Conservation (phyloP, 2,888 invertebrate species). For the Xiphydria camelus region DNA sequence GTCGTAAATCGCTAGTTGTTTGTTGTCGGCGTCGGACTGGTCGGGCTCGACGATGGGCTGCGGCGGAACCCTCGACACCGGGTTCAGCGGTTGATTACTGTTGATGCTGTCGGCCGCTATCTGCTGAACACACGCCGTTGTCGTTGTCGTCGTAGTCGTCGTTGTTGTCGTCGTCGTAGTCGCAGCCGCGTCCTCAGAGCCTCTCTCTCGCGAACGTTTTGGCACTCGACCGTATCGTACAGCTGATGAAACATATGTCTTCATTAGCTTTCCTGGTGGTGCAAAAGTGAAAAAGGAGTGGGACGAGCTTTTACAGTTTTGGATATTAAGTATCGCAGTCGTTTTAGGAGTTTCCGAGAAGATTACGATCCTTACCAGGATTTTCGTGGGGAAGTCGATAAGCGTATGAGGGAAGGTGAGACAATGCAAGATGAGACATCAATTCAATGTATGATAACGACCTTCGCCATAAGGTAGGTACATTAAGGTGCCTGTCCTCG, state of each 20-base stretch:
- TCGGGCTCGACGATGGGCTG: conserved; percentile 59
- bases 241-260: conserved; percentile 63
- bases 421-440: too few relatives aligned
- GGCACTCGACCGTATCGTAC: conserved; percentile 96
- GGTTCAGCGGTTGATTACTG: conserved; percentile 51
- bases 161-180: conserved; percentile 54
- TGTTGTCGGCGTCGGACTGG: conserved; percentile 60
- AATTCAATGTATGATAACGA: too few relatives aligned
- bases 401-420: too few relatives aligned
- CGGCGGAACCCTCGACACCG: conserved; percentile 47
- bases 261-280: too few relatives aligned
- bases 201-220: conserved; percentile 85
- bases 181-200: conserved; percentile 62
- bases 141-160: conserved; percentile 49
- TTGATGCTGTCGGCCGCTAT: conserved; percentile 42
- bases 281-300: too few relatives aligned
- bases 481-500: too few relatives aligned
- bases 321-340: too few relatives aligned
- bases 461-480: too few relatives aligned
- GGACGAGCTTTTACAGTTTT: too few relatives aligned
- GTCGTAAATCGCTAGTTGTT: conserved; percentile 74
- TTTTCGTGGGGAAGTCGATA: too few relatives aligned
- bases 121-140: conserved; percentile 37
- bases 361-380: too few relatives aligned
- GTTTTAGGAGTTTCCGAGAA: too few relatives aligned